These are phyloP conservation scores for Pseudomugil gertrudae DNA, from an alignment of 2,797 vertebrate species.

Conservation along the genomic window DNA sequence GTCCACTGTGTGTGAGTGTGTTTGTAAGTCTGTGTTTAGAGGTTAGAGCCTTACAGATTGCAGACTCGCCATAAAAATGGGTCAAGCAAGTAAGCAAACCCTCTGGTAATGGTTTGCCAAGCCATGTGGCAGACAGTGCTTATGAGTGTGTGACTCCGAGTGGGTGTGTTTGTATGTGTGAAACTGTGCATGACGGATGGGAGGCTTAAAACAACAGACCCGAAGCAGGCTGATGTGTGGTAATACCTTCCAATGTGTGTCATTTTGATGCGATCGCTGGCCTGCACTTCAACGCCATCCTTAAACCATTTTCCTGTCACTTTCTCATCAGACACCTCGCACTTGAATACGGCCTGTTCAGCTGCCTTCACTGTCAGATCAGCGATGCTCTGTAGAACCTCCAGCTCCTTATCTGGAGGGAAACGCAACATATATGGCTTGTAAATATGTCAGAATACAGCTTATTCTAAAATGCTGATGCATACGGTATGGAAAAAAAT, in stretches of 20 bases:
- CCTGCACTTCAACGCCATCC: conserved; percentile 86
- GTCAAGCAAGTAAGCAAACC: conserved; percentile 52
- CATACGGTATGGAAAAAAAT: background rate
- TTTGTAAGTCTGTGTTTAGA: conserved; percentile 25
- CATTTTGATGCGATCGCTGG: conserved; percentile 87
- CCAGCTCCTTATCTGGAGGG: conserved; percentile 87
- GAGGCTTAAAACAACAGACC: background rate
- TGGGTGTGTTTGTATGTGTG: background rate
- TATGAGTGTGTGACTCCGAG: conserved; percentile 6
- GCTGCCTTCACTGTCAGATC: conserved; percentile 89
- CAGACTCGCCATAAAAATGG: conserved; percentile 50
- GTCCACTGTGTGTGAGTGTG: conserved; percentile 18
- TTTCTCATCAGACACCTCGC: conserved; percentile 93
- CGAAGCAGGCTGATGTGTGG: background rate
- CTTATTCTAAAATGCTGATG: background rate
- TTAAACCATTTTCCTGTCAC: conserved; percentile 93
- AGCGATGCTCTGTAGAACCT: conserved; percentile 89
- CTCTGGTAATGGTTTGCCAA: conserved; percentile 43
- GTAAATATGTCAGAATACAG: background rate
- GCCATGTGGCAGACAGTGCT: conserved; percentile 34
- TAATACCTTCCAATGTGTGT: conserved; percentile 88
- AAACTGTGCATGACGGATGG: background rate
- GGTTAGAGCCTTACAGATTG: conserved; percentile 50
- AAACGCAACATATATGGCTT: conserved; percentile 1
- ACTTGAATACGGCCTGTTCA: conserved; percentile 91